phyloP scores from a whole-genome alignment of 1,140 invertebrate species.

The Berghia stephanieae region DNA sequence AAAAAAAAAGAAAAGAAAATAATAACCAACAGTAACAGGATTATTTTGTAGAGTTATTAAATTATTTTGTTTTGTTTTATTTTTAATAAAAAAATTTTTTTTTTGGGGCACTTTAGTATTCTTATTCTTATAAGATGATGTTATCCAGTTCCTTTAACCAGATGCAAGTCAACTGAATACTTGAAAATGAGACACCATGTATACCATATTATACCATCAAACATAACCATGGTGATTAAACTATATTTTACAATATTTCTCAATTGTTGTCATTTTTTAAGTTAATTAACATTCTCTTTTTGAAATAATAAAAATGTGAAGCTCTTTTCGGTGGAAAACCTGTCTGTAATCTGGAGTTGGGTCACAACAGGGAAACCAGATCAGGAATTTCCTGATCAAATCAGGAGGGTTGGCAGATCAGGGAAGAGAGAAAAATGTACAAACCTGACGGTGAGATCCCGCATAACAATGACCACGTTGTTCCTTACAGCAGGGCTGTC shows the following conservation, averaged over 20 bases:
- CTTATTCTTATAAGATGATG: too few relatives aligned
- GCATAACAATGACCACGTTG: conserved; percentile 73
- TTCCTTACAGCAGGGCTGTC: conserved; percentile 69
- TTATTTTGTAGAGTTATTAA: too few relatives aligned
- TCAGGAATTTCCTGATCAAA: too few relatives aligned
- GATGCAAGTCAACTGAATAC: too few relatives aligned
- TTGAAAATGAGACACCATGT: too few relatives aligned
- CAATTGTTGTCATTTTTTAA: background rate
- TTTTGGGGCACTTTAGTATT: too few relatives aligned
- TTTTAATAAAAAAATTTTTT: too few relatives aligned
- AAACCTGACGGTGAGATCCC: conserved; percentile 73
- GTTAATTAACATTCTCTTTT: background rate
- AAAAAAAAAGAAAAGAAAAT: too few relatives aligned
- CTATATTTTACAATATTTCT: background rate
- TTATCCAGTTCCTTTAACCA: too few relatives aligned
- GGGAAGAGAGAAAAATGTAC: background rate
- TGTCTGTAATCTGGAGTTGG: background rate
- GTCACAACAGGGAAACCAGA: background rate
- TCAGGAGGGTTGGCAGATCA: background rate
- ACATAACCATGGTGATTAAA: background rate
- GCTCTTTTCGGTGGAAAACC: background rate
- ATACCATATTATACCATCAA: too few relatives aligned
- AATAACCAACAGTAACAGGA: too few relatives aligned
- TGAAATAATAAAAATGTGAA: background rate
- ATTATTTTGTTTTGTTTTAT: too few relatives aligned